A percentile compares a stretch with the other conserved stretches of the same genome.
Conservation (phyloP, 2,888 invertebrate genomes). For the Idaea aversata region DNA sequence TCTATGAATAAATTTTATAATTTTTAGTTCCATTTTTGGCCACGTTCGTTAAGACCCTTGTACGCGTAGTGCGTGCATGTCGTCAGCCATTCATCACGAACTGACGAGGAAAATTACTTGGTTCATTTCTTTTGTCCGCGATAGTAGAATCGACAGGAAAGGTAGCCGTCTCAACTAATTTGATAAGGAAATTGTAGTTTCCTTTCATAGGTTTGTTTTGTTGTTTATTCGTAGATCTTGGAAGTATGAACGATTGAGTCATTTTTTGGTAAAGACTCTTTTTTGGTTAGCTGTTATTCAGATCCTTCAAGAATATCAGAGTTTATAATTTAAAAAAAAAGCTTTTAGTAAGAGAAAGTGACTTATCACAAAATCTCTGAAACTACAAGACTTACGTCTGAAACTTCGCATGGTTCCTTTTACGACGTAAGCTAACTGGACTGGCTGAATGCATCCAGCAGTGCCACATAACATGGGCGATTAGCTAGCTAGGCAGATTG, state of each 20-base stretch:
- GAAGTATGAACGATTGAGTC: background rate
- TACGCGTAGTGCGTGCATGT: conserved; percentile 25
- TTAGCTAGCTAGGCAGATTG: no score
- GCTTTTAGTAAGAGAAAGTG: no score
- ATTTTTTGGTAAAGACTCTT: background rate
- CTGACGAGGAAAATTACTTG: conserved; percentile 43
- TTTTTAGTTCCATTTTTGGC: background rate
- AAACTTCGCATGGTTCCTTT: no score
- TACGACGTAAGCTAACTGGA: no score
- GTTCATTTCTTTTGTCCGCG: conserved; percentile 32
- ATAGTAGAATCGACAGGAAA: conserved; percentile 27
- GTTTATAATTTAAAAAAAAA: no score
- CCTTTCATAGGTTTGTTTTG: background rate
- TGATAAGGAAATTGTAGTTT: conserved; percentile 12
- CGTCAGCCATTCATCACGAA: conserved; percentile 45
- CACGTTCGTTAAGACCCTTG: background rate
- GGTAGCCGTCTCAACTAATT: conserved; percentile 13
- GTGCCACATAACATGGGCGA: no score
- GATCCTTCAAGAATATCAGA: background rate
- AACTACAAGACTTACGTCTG: no score
- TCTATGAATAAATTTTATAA: no score
- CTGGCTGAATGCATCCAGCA: no score
- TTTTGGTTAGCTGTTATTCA: background rate
- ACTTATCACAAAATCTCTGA: no score
- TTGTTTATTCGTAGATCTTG: background rate